Conservation (phyloP, 2,113 vertebrate genomes). For the Ardeotis arabs region DNA sequence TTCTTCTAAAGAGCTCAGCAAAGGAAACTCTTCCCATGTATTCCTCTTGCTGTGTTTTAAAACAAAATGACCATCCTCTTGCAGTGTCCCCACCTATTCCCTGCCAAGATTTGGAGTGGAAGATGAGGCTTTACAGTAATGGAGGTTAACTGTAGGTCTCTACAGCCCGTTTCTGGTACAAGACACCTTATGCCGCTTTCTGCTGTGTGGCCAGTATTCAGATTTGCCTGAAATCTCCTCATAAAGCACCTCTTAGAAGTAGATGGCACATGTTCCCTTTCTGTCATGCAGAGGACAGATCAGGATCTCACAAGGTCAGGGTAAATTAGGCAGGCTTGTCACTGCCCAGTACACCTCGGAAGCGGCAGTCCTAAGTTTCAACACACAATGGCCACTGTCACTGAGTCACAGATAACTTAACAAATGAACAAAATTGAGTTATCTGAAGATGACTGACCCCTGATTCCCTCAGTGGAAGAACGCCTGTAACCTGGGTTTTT, state of each 20-base stretch:
- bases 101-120: neutral
- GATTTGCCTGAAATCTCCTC: neutral
- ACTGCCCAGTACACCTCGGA: neutral
- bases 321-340: neutral
- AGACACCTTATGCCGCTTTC: neutral
- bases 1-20: neutral
- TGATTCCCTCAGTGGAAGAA: neutral
- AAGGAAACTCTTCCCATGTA: neutral
- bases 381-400: neutral
- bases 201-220: too few relatives aligned
- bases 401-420: too few relatives aligned
- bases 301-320: neutral
- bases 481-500: neutral
- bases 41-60: neutral
- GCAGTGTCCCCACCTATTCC: fast-evolving
- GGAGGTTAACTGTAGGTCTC: neutral
- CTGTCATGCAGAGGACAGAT: neutral
- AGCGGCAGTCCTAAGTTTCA: neutral
- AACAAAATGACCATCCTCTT: neutral
- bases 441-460: too few relatives aligned
- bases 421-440: too few relatives aligned
- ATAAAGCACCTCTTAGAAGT: neutral
- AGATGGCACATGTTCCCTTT: neutral
- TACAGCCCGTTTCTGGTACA: neutral
- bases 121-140: neutral